Percentiles rank a stretch among this genome's conserved stretches.
Conservation (phyloP, 2,888 invertebrate species). For the Aromia moschata region DNA sequence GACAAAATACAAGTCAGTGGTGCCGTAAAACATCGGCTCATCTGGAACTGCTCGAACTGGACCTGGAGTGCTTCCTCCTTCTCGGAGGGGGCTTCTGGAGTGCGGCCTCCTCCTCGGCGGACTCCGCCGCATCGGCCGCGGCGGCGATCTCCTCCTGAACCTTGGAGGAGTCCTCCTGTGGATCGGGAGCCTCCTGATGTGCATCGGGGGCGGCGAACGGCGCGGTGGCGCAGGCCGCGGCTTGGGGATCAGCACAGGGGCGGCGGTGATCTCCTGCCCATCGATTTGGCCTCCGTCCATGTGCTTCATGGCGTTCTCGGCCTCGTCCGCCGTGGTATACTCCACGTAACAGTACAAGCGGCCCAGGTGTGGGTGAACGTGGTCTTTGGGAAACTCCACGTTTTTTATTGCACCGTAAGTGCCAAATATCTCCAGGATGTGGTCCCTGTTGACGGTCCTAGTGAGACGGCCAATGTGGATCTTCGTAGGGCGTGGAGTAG, state of each 20-base stretch:
- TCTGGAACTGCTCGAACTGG: conserved; percentile 79
- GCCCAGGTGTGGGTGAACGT: conserved; percentile 87
- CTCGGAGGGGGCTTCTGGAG: conserved; percentile 69
- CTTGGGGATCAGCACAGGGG: conserved; percentile 87
- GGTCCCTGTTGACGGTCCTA: conserved; percentile 90
- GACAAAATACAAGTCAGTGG: neutral
- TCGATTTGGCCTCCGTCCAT: conserved; percentile 99
- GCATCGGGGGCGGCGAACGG: conserved; percentile 68
- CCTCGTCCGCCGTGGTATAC: conserved; percentile 92
- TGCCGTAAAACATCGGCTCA: conserved; percentile 52
- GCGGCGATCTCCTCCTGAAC: conserved; percentile 60
- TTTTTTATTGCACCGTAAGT: conserved; percentile 86
- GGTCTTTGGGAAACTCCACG: conserved; percentile 90
- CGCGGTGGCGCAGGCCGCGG: conserved; percentile 68
- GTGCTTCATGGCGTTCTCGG: conserved; percentile 98
- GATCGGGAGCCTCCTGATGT: conserved; percentile 67
- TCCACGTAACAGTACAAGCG: conserved; percentile 96
- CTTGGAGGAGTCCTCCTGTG: conserved; percentile 67
- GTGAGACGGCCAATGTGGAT: conserved; percentile 95
- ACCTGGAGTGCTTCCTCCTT: conserved; percentile 71
- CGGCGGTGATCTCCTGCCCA: conserved; percentile 94
- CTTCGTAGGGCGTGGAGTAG: conserved; percentile 89
- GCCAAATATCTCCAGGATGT: conserved; percentile 91
- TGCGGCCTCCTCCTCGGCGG: conserved; percentile 69
- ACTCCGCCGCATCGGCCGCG: conserved; percentile 62